phyloP scores from a whole-genome alignment of 1,140 invertebrate genomes.

The Diprion similis region DNA sequence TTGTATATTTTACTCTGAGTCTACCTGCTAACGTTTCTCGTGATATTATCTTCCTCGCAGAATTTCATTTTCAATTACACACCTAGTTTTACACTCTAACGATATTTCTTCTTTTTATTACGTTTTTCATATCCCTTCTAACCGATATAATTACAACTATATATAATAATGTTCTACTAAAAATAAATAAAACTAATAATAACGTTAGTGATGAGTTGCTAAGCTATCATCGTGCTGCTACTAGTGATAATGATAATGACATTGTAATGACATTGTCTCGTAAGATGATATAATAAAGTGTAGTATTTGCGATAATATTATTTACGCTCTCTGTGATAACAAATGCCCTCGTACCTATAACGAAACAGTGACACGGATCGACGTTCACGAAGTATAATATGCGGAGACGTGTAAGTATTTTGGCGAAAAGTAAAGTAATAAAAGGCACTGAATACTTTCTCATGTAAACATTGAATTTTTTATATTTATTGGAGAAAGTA shows the following conservation, averaged over 20 bases:
- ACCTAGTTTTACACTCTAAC: conserved; percentile 5
- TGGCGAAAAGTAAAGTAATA: background rate
- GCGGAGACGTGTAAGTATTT: too few species aligned
- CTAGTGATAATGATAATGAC: conserved; percentile 3
- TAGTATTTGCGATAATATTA: background rate
- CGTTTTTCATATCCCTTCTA: too few species aligned
- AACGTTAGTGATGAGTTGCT: too few species aligned
- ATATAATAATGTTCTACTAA: background rate
- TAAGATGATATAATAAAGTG: background rate
- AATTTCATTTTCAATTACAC: conserved; percentile 3
- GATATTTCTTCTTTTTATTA: background rate
- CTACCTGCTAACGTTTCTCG: background rate
- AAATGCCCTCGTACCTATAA: background rate
- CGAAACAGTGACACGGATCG: background rate
- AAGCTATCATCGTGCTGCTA: background rate
- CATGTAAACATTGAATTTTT: background rate
- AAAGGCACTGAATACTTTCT: conserved; percentile 4
- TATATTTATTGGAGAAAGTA: conserved; percentile 1
- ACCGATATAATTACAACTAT: too few species aligned
- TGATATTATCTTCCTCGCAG: background rate
- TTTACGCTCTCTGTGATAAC: background rate
- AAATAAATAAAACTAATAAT: background rate
- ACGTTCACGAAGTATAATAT: background rate
- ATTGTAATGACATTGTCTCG: background rate
- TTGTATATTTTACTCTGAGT: background rate